A percentile compares a stretch with the other conserved stretches of the same genome.
Evolutionary conservation across 2,113 vertebrate species (phyloP).

Genomic region (Amblyornis subalaris): DNA sequence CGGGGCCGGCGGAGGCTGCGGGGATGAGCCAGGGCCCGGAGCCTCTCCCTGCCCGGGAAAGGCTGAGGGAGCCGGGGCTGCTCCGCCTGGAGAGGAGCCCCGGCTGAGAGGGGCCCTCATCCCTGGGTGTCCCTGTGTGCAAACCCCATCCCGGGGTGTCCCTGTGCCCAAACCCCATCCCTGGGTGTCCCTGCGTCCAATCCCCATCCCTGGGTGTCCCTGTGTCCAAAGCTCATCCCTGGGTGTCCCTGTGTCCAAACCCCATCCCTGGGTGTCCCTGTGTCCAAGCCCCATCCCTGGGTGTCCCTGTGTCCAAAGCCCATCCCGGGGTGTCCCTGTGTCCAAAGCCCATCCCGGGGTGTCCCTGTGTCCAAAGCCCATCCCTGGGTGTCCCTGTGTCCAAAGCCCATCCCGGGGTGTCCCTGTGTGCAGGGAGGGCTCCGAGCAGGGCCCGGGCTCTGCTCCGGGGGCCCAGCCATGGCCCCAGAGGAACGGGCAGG

Average conservation of each 20-base stretch:
- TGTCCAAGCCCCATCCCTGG: neutral
- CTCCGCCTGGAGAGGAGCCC: neutral
- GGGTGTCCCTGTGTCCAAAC: too few relatives aligned
- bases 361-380: too few relatives aligned
- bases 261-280: neutral
- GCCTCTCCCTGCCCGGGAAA: neutral
- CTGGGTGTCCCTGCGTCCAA: neutral
- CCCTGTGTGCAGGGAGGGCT: neutral
- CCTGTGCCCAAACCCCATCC: neutral
- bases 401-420: neutral
- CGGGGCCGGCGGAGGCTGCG: neutral
- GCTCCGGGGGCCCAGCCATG: neutral
- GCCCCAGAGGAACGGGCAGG: neutral
- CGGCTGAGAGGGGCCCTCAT: neutral
- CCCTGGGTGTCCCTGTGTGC: neutral
- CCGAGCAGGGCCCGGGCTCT: neutral
- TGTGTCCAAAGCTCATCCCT: neutral
- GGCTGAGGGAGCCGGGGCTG: neutral
- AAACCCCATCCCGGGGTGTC: neutral
- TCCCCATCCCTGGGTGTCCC: neutral
- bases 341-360: neutral
- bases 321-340: neutral
- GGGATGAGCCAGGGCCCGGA: neutral
- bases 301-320: too few relatives aligned
- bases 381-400: neutral